Conservation (phyloP, 2,113 vertebrate species). For the Engraulis encrasicolus region DNA sequence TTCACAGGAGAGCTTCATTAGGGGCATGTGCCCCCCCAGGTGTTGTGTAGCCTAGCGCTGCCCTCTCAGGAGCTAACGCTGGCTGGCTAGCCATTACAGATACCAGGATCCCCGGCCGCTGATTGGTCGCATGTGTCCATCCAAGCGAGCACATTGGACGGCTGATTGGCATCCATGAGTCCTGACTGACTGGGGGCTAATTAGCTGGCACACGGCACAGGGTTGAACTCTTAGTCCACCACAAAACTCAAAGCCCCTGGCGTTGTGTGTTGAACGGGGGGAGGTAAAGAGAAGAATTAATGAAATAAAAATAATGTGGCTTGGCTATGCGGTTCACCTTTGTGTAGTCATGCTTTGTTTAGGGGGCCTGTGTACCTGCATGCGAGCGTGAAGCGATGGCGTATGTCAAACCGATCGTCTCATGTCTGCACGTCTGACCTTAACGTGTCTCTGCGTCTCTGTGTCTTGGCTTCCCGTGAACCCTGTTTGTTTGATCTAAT, state of each 20-base stretch:
- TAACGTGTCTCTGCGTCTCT: neutral
- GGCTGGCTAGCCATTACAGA: no score
- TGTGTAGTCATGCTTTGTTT: neutral
- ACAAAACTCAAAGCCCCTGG: neutral
- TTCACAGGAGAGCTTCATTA: conserved; percentile 34
- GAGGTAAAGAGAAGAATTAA: neutral
- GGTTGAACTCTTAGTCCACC: conserved; percentile 37
- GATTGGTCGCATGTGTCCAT: conserved; percentile 52
- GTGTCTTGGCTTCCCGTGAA: neutral
- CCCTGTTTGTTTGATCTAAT: conserved; percentile 18
- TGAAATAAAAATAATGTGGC: neutral
- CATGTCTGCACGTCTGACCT: conserved; percentile 13
- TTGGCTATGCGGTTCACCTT: neutral
- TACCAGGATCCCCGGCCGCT: conserved; percentile 48
- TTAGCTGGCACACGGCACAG: conserved; percentile 56
- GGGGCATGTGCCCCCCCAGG: conserved; percentile 44
- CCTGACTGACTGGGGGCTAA: conserved; percentile 56
- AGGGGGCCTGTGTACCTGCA: neutral
- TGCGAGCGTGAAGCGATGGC: conserved; percentile 23
- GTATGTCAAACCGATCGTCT: conserved; percentile 2
- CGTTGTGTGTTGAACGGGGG: neutral
- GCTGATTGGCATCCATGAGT: conserved; percentile 56
- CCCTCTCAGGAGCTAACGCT: neutral
- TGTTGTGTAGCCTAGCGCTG: conserved; percentile 26
- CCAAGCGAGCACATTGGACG: conserved; percentile 46